Evolutionary conservation across 2,113 vertebrate species (phyloP).

Genomic region (Poecile atricapillus): DNA sequence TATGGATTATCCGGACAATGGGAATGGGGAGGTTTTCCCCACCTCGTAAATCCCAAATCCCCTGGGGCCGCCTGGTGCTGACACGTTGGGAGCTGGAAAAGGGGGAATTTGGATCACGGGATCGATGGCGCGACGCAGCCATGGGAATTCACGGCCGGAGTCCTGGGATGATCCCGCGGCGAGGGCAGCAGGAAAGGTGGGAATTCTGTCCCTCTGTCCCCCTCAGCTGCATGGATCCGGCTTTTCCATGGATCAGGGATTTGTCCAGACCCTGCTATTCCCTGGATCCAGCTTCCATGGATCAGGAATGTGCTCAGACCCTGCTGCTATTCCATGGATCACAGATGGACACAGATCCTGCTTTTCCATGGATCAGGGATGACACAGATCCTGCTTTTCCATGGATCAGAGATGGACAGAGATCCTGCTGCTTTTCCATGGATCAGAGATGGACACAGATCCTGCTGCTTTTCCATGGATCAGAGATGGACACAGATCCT

Average conservation of each 20-base stretch:
- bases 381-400: neutral
- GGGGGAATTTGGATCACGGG: neutral
- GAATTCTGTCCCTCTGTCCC: neutral
- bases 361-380: no score
- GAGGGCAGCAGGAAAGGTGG: neutral
- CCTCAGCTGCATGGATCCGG: rapidly evolving
- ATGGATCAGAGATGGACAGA: neutral
- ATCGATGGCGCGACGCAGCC: neutral
- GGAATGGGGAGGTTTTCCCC: neutral
- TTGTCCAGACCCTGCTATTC: rapidly evolving
- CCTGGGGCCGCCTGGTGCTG: neutral
- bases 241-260: neutral
- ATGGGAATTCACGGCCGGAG: rapidly evolving
- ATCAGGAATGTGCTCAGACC: neutral
- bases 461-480: neutral
- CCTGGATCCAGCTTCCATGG: neutral
- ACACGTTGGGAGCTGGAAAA: neutral
- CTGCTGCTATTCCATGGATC: rapidly evolving
- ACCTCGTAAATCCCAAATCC: neutral
- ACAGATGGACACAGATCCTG: neutral
- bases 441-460: no score
- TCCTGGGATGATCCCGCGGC: neutral
- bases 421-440: rapidly evolving
- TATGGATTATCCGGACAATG: neutral
- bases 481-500: neutral